These are phyloP conservation scores for Melanotaenia boesemani DNA, from an alignment of 2,797 vertebrate species.

Conservation along the genomic window DNA sequence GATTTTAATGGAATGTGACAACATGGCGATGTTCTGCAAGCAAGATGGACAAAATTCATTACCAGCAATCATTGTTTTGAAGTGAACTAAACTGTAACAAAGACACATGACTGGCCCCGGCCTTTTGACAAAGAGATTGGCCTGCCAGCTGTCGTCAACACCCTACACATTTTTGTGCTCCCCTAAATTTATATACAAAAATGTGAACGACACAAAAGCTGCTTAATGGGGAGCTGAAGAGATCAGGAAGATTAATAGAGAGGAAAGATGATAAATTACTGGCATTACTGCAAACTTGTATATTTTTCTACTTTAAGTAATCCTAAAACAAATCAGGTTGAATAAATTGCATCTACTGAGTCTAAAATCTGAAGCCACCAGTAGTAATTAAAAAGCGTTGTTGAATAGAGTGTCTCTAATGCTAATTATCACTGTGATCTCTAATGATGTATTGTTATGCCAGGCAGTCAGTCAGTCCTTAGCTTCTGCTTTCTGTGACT, in stretches of 20 bases:
- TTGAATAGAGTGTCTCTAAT: background rate
- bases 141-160: background rate
- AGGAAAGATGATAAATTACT: background rate
- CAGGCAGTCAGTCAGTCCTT: background rate
- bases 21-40: background rate
- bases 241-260: background rate
- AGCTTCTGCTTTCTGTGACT: background rate
- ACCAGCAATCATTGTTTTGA: background rate
- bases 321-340: background rate
- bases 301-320: background rate
- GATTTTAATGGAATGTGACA: background rate
- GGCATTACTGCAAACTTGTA: background rate
- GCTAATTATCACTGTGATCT: background rate
- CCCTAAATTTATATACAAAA: background rate
- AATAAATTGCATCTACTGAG: background rate
- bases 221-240: background rate
- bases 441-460: conserved; percentile 1
- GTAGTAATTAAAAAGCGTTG: background rate
- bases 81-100: background rate
- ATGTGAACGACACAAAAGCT: background rate
- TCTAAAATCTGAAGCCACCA: too few species aligned
- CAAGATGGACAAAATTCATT: background rate
- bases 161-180: background rate
- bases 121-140: background rate
- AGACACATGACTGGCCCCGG: background rate